These are phyloP conservation scores for Julus scanicus DNA, from an alignment of 2,888 invertebrate species.

Conservation along the genomic window DNA sequence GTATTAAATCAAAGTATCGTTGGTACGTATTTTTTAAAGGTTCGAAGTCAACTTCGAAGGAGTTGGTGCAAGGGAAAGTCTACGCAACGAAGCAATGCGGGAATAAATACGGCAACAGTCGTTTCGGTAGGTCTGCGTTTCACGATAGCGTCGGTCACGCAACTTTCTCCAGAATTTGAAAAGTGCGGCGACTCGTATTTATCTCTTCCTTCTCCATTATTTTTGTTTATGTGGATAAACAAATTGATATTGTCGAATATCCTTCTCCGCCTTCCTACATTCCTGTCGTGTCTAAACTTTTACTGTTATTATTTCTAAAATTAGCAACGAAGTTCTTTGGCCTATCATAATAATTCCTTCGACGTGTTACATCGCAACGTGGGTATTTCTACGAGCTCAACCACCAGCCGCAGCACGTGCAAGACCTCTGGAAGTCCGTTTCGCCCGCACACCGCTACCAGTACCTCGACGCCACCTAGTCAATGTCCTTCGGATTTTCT, in stretches of 20 bases:
- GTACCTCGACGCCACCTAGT: slow-evolving; percentile 64
- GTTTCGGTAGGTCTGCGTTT: slow-evolving; percentile 54
- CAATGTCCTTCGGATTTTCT: slow-evolving; percentile 55
- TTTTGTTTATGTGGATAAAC: too few species aligned
- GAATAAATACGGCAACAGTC: slow-evolving; percentile 40
- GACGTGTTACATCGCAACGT: slow-evolving; percentile 70
- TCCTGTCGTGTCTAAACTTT: too few species aligned
- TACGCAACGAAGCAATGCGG: slow-evolving; percentile 46
- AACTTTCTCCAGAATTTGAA: too few species aligned
- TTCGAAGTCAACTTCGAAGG: slow-evolving; percentile 21
- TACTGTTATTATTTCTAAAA: neutral
- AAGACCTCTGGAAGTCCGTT: slow-evolving; percentile 95
- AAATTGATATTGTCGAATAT: too few species aligned
- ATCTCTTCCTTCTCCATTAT: too few species aligned
- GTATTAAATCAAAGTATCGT: neutral
- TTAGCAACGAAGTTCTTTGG: slow-evolving; percentile 78
- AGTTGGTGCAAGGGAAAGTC: slow-evolving; percentile 53
- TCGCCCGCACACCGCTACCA: slow-evolving; percentile 68
- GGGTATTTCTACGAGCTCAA: slow-evolving; percentile 94
- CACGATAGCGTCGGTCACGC: neutral
- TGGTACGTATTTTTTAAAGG: slow-evolving; percentile 2
- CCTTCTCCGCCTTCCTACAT: too few species aligned
- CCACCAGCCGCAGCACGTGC: slow-evolving; percentile 92
- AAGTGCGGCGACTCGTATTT: too few species aligned
- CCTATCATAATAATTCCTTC: slow-evolving; percentile 75